Evolutionary conservation across 2,888 invertebrate species (phyloP).

Genomic region (Strigamia transsilvanica): DNA sequence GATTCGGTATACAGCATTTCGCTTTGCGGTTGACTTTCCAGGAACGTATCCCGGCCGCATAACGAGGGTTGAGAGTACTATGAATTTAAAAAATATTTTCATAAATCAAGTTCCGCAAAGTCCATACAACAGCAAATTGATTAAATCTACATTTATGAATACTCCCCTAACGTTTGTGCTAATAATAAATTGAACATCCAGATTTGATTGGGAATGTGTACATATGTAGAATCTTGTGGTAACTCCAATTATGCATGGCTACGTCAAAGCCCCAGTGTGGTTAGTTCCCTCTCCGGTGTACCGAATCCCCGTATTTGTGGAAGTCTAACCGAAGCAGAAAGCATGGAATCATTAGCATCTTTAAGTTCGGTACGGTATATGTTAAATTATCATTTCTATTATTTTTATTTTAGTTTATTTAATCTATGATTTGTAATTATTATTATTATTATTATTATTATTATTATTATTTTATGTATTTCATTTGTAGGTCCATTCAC

Average conservation of each 20-base stretch:
- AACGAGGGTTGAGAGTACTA: too few relatives aligned
- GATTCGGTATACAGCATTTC: too few relatives aligned
- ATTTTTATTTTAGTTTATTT: constrained; percentile 60
- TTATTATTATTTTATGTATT: constrained; percentile 22
- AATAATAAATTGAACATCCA: background rate
- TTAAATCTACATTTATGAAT: background rate
- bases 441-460: background rate
- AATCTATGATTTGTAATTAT: background rate
- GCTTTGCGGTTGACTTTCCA: too few relatives aligned
- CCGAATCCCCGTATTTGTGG: constrained; percentile 56
- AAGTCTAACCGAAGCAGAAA: constrained; percentile 88
- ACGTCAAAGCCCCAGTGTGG: constrained; percentile 58
- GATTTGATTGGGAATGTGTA: constrained; percentile 14
- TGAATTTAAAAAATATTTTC: too few relatives aligned
- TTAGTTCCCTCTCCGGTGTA: constrained; percentile 54
- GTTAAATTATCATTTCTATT: background rate
- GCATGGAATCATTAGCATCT: constrained; percentile 71
- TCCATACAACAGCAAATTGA: background rate
- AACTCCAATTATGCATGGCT: constrained; percentile 58
- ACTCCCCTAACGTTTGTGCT: background rate
- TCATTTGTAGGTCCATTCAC: constrained; percentile 68
- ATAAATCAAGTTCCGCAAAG: too few relatives aligned
- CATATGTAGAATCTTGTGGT: constrained; percentile 34
- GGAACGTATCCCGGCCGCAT: too few relatives aligned
- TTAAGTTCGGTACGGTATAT: constrained; percentile 57